Evolutionary conservation across 2,113 vertebrate species (phyloP), one percentile per base, ranked within the genome.

Genomic region (Takifugu flavidus): DNA sequence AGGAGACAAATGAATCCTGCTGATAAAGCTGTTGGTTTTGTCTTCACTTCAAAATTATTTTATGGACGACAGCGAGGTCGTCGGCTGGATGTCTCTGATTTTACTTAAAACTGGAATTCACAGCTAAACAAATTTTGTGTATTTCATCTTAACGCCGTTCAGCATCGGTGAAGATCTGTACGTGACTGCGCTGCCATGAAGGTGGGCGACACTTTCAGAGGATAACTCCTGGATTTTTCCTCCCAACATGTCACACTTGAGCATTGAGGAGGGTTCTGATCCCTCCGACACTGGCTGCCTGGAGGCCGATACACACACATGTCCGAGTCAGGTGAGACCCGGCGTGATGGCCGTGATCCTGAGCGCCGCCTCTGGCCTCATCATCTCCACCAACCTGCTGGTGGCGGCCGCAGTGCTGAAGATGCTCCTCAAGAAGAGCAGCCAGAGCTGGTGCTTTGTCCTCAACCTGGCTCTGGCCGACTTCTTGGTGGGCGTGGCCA

Each of bases 401-500:
- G 91, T 96, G 75, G 92, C 87, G 0, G 14, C 84, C 0, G 80
- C 89, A 2, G 76, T 96, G 13, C 74, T 93, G 0, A 58, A 84
- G 58, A 89, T 94, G 14, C 91, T 97, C 71, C 83, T 76, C 1
- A 96, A 87, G 73, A 92, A 74, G 0, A 77, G 87, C 27, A 88
- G 79, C 64, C 89, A 90, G 31, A 91, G 91, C 73, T 93, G 94
- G 82, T 93, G 89, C 25, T 95, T 96, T 0, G 92, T 95, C 46
- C 87, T 98, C 49, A 97, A 96, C 53, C 72, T 98, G 14, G 91
- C 95, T 0, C 44, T 97, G 13, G 93, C 95, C 0, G 96, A 98
- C 28, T 46, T 84, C 67, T 83, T 93, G 55, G 92, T 96, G 31
- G 94, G 95, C 0, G 67, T 95, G 44, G 91, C 93, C 4, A 92